phyloP scores from a whole-genome alignment of 2,113 vertebrate species.

The Turdus rufiventris region DNA sequence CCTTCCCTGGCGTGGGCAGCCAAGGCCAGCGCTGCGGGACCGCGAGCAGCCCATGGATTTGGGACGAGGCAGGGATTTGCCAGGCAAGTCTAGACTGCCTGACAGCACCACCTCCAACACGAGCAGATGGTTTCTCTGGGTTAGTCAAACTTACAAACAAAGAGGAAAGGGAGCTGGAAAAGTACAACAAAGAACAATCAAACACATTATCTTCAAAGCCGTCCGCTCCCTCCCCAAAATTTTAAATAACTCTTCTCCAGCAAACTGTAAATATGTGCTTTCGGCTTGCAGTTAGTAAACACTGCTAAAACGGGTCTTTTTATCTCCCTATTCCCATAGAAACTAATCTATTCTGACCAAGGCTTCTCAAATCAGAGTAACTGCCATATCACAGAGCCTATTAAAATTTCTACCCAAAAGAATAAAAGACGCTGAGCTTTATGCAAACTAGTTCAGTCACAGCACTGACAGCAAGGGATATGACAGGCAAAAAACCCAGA shows the following conservation, averaged over 20 bases:
- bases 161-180: constrained; percentile 18
- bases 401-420: constrained; percentile 6
- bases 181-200: constrained; percentile 54
- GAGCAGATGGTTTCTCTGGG: constrained; percentile 60
- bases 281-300: neutral
- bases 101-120: constrained; percentile 48
- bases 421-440: neutral
- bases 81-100: constrained; percentile 49
- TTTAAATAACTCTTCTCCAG: constrained; percentile 1
- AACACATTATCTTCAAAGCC: constrained; percentile 18
- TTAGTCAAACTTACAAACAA: constrained; percentile 44
- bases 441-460: constrained; percentile 5
- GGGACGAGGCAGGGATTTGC: neutral
- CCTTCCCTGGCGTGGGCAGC: neutral
- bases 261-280: neutral
- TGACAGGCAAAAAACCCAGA: neutral
- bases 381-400: constrained; percentile 26
- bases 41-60: constrained; percentile 4
- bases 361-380: constrained; percentile 16
- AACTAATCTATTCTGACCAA: constrained; percentile 29
- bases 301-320: neutral
- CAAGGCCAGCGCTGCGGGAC: constrained; percentile 26
- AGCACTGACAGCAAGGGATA: neutral
- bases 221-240: neutral
- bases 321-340: neutral